Evolutionary conservation across 2,113 vertebrate genomes (phyloP).

Genomic region (Brachyhypopomus occidentalis): DNA sequence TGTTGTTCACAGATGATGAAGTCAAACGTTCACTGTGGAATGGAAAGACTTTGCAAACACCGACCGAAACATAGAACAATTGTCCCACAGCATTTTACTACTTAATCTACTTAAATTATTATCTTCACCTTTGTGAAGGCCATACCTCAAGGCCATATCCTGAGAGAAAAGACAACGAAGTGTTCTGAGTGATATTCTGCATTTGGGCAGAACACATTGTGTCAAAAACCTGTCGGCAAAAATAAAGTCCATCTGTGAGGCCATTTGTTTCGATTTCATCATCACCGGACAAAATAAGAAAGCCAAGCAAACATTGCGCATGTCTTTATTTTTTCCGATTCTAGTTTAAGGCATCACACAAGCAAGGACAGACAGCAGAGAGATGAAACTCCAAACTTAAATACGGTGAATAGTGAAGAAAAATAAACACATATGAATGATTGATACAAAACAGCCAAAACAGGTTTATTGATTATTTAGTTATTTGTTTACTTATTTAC

Average conservation of each 20-base stretch:
- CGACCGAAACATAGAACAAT: neutral
- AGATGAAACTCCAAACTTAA: neutral
- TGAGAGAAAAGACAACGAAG: constrained; percentile 8
- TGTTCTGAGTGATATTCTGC: neutral
- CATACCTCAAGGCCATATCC: constrained; percentile 7
- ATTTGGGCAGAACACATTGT: neutral
- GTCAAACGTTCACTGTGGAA: constrained; percentile 5
- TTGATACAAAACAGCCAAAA: too few species aligned
- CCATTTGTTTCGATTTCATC: constrained; percentile 19
- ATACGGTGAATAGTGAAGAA: neutral
- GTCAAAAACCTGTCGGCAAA: constrained; percentile 9
- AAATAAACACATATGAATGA: neutral
- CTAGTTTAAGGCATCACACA: neutral
- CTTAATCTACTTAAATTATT: constrained; percentile 1
- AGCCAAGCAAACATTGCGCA: neutral
- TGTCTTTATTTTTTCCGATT: constrained; percentile 5
- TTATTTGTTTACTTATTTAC: too few species aligned
- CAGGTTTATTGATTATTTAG: too few species aligned
- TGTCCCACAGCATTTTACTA: neutral
- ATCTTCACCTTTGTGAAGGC: neutral
- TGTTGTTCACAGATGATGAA: constrained; percentile 16
- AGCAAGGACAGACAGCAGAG: neutral
- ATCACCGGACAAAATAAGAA: constrained; percentile 21
- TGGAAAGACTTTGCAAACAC: neutral
- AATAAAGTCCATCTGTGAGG: neutral